Evolutionary conservation across 2,888 invertebrate genomes (phyloP), one percentile per base, ranked within the genome.

Genomic region (Scrobipalpa costella): DNA sequence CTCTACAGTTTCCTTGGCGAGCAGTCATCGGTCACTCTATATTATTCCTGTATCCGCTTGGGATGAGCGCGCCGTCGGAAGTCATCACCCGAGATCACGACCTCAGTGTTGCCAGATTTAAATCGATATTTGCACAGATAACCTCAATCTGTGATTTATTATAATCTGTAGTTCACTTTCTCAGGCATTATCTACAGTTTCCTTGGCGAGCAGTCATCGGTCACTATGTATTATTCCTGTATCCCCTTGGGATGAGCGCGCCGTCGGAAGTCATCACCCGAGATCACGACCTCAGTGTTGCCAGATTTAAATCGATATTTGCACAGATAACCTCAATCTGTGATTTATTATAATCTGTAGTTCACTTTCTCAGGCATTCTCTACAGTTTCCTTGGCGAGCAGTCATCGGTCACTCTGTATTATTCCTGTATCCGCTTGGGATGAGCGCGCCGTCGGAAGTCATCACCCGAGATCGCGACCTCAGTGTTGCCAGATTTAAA

Each of bases 11-110:
- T 13, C 27, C n/a, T 15, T 52, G 11, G 7, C 5, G 2, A 36
- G 34, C 61, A 52, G 61, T 61, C 61, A 61, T 52, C 52, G 61
- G 61, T 5, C n/a, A n/a, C 61, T 61, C 21, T 38, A n/a, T 61
- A 38, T 61, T 64, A 55, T 61, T 61, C 27, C 27, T 27, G 27
- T 27, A 27, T 27, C 27, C 63, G 61, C 36, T 60, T 11, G 19
- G 60, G 70, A 74, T 73, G 73, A 71, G 73, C 72, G 69, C 69
- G 68, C 74, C 71, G 84, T 27, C 27, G 2, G 27, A 27, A 27
- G 27, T 27, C 27, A 27, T 27, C 27, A 3, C 27, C 27, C 27
- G 27, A 27, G 27, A 27, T 27, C 27, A 27, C 27, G 27, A 27
- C 27, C 27, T 7, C 34, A 1, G 34, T 55, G 34, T 27, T 55